These are phyloP conservation scores for Tetramorium simillimum DNA, from an alignment of 1,140 invertebrate genomes.

Conservation along the genomic window DNA sequence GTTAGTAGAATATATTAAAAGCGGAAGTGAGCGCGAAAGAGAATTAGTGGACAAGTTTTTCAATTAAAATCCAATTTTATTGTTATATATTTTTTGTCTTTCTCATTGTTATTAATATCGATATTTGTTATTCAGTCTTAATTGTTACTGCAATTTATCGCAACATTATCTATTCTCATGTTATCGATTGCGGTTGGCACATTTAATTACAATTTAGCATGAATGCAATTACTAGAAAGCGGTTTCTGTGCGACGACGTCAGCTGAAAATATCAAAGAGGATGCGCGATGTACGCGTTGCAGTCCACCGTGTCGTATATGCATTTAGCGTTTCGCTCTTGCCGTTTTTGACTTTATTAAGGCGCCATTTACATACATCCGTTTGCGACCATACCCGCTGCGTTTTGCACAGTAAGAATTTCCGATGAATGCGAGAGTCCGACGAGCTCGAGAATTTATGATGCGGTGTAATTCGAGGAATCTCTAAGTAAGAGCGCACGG, in stretches of 20 bases:
- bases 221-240: slow-evolving; percentile 40
- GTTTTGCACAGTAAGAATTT: slow-evolving; percentile 52
- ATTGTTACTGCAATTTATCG: not conserved
- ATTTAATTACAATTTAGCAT: slow-evolving; percentile 32
- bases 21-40: not conserved
- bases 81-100: not conserved
- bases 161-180: not conserved
- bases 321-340: slow-evolving; percentile 48
- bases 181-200: slow-evolving; percentile 1
- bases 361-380: slow-evolving; percentile 44
- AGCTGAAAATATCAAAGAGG: slow-evolving; percentile 28
- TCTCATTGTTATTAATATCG: not conserved
- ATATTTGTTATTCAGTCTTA: slow-evolving; percentile 18
- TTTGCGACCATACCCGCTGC: slow-evolving; percentile 5
- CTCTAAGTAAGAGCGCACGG: slow-evolving; percentile 21
- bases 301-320: slow-evolving; percentile 10
- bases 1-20: slow-evolving; percentile 5
- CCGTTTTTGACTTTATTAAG: slow-evolving; percentile 50
- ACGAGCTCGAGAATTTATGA: slow-evolving; percentile 47
- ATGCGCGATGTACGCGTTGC: not conserved
- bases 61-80: slow-evolving; percentile 20
- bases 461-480: slow-evolving; percentile 45
- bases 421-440: slow-evolving; percentile 36
- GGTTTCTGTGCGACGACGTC: not conserved
- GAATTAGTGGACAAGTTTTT: slow-evolving; percentile 14